These are phyloP conservation scores for Drosophila meridiana DNA, from an alignment of 2,888 invertebrate species.

Conservation along the genomic window DNA sequence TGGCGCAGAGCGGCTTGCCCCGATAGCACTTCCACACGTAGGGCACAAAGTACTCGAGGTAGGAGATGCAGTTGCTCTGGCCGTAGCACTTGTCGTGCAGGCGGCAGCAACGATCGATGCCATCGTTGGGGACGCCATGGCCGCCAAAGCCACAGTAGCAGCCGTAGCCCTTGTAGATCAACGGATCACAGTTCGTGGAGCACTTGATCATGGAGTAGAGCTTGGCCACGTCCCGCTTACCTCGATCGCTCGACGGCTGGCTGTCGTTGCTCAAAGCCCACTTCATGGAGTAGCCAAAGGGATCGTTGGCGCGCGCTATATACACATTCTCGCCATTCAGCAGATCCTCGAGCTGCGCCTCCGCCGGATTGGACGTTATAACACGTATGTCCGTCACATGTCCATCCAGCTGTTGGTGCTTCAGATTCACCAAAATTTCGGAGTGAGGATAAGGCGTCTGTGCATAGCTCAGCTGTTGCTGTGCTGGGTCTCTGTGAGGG, in stretches of 20 bases:
- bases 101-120: conserved; percentile 92
- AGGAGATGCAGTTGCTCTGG: conserved; percentile 91
- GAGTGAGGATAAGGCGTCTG: conserved; percentile 35
- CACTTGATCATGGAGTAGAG: conserved; percentile 95
- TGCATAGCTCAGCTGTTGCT: conserved; percentile 21
- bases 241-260: conserved; percentile 85
- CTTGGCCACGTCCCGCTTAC: conserved; percentile 91
- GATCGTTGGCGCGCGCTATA: conserved; percentile 83
- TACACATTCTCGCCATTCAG: conserved; percentile 75
- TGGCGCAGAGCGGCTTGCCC: conserved; percentile 90
- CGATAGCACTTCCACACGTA: conserved; percentile 95
- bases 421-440: conserved; percentile 53
- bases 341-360: conserved; percentile 46
- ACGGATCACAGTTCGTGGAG: conserved; percentile 93
- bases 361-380: conserved; percentile 29
- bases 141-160: conserved; percentile 96
- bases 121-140: conserved; percentile 91
- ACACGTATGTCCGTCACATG: conserved; percentile 61
- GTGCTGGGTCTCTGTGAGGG: conserved; percentile 30
- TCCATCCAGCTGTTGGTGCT: conserved; percentile 57
- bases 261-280: conserved; percentile 75
- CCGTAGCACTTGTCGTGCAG: conserved; percentile 95
- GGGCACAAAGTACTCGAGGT: conserved; percentile 93
- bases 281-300: conserved; percentile 84
- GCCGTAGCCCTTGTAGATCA: conserved; percentile 94